Percentiles rank a stretch among this genome's conserved stretches.
These are phyloP conservation scores for Coracias cyanogaster DNA, from an alignment of 2,797 vertebrate genomes.

Conservation along the genomic window DNA sequence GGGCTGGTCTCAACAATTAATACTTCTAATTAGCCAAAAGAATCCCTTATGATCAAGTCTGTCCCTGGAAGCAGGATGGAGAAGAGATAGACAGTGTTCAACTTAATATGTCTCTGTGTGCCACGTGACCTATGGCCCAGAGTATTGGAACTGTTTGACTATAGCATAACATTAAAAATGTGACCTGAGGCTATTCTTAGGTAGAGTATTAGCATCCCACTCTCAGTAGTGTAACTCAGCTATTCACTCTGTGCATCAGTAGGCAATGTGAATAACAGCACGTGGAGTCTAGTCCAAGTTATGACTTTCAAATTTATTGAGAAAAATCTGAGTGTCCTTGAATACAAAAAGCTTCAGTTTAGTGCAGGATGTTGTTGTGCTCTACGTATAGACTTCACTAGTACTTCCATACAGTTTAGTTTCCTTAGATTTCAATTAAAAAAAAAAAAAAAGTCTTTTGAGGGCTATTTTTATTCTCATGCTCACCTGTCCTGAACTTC, in stretches of 20 bases:
- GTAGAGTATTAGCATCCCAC: not conserved
- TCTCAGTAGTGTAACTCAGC: not conserved
- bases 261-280: too few relatives aligned
- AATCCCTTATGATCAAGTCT: not conserved
- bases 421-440: not conserved
- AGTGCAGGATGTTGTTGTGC: not conserved
- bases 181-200: not conserved
- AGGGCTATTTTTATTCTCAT: not conserved
- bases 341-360: not conserved
- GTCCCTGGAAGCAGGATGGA: not conserved
- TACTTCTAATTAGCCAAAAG: not conserved
- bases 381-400: not conserved
- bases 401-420: not conserved
- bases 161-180: not conserved
- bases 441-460: not conserved
- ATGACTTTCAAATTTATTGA: not conserved
- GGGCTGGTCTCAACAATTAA: not conserved
- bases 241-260: not conserved
- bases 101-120: not conserved
- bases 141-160: not conserved
- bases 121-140: not conserved
- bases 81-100: not conserved
- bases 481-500: not conserved
- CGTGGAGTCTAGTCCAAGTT: accelerated
- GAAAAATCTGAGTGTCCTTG: not conserved